Conservation (phyloP, 2,113 vertebrate genomes). For the Dolichallabes microphthalmus region DNA sequence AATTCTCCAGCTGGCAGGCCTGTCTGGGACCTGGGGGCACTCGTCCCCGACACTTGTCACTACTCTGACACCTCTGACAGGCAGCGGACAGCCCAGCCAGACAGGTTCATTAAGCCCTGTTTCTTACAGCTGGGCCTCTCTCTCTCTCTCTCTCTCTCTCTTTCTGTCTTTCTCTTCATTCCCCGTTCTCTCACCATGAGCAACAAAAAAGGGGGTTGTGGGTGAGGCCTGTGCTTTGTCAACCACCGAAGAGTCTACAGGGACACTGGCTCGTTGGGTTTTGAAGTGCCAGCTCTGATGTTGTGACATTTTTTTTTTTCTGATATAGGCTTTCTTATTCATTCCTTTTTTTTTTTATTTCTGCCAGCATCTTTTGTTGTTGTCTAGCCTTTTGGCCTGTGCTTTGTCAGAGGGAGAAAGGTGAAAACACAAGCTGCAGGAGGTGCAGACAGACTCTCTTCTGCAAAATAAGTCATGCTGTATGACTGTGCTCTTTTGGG, state of each 20-base stretch:
- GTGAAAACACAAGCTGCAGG: conserved; percentile 69
- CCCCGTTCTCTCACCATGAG: conserved; percentile 14
- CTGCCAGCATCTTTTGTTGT: conserved; percentile 69
- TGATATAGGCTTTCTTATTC: conserved; percentile 81
- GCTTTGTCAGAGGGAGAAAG: conserved; percentile 78
- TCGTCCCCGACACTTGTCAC: conserved; percentile 97
- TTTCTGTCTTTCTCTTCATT: not conserved
- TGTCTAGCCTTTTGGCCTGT: conserved; percentile 81
- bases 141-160: conserved; percentile 9
- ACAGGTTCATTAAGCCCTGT: conserved; percentile 99
- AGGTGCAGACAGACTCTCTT: conserved; percentile 49
- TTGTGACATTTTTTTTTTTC: conserved; percentile 89
- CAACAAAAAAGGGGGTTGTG: conserved; percentile 46
- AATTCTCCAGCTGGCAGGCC: conserved; percentile 99
- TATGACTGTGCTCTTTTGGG: not conserved
- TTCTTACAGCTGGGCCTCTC: conserved; percentile 95
- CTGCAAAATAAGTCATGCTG: not conserved
- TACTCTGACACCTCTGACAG: conserved; percentile 98
- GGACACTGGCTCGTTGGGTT: conserved; percentile 82
- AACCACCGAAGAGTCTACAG: conserved; percentile 75
- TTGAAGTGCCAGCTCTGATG: conserved; percentile 83
- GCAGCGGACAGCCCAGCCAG: conserved; percentile 97
- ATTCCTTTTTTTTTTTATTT: conserved; percentile 73
- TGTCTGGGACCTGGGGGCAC: conserved; percentile 97
- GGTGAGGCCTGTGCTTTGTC: conserved; percentile 81